phyloP scores from a whole-genome alignment of 64 coral and sea anemone species.

The Pachyseris speciosa region DNA sequence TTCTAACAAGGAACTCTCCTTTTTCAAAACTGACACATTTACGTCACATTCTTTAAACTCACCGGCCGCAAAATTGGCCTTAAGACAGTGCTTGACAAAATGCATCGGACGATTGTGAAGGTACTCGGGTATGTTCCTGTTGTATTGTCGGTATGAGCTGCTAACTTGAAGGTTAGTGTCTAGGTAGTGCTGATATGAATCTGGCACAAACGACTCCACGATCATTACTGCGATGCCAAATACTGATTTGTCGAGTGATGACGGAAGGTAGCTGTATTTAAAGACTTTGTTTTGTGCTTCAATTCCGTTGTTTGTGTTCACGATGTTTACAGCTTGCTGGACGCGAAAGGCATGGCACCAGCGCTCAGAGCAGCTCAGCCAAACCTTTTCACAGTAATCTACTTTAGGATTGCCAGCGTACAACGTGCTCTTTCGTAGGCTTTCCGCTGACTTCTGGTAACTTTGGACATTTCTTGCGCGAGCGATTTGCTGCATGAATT shows the following conservation, averaged over 20 bases:
- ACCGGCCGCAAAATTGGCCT: background rate
- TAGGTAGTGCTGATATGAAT: conserved; percentile 48
- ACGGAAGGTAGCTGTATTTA: conserved; percentile 39
- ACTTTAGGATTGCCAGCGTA: background rate
- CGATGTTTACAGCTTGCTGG: conserved; percentile 36
- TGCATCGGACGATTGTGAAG: conserved; percentile 7
- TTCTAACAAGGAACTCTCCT: conserved; percentile 10
- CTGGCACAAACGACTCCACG: conserved; percentile 57
- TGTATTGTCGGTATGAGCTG: background rate
- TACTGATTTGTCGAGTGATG: conserved; percentile 33
- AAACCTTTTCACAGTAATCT: conserved; percentile 7
- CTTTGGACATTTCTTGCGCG: background rate
- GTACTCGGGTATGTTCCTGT: background rate
- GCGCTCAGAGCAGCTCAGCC: conserved; percentile 2
- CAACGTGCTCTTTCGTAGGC: background rate
- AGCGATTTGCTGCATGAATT: conserved; percentile 1
- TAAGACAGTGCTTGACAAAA: conserved; percentile 42
- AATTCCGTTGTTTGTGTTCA: conserved; percentile 56
- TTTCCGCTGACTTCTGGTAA: background rate
- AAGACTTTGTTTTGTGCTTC: conserved; percentile 52
- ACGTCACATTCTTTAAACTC: conserved; percentile 16
- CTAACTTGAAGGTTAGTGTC: conserved; percentile 50
- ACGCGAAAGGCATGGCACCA: background rate
- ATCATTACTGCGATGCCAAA: conserved; percentile 41
- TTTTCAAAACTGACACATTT: background rate